phyloP scores from a whole-genome alignment of 2,888 invertebrate genomes.

The Apotomis capreana region DNA sequence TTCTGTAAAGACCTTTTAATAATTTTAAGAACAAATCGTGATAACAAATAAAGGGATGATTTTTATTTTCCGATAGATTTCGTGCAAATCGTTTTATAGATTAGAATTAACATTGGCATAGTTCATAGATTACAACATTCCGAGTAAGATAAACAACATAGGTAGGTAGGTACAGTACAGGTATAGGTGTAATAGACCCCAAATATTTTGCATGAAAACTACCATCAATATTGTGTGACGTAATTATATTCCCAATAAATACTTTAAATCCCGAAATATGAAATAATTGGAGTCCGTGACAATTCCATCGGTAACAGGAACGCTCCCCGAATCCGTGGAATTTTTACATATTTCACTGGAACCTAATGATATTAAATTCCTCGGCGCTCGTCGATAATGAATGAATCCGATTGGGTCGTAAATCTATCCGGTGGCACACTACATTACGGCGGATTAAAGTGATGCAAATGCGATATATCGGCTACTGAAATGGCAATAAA shows the following conservation, averaged over 20 bases:
- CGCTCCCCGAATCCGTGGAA: slow-evolving; percentile 21
- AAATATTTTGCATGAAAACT: no score
- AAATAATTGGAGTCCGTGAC: slow-evolving; percentile 13
- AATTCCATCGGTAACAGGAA: slow-evolving; percentile 9
- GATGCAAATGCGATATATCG: slow-evolving; percentile 21
- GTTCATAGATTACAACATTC: no score
- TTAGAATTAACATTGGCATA: no score
- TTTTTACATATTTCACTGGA: slow-evolving; percentile 35
- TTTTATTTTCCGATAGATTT: no score
- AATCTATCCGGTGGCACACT: slow-evolving; percentile 44
- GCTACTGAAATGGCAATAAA: not conserved
- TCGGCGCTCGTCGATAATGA: slow-evolving; percentile 47
- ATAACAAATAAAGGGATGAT: no score
- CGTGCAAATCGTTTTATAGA: no score
- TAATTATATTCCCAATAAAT: not conserved
- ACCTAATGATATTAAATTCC: slow-evolving; percentile 41
- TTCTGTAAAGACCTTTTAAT: no score
- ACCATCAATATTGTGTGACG: not conserved
- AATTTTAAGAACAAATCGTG: no score
- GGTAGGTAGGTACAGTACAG: no score
- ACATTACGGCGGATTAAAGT: slow-evolving; percentile 26
- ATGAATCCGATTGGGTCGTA: slow-evolving; percentile 54
- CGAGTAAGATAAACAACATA: no score
- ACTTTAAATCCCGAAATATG: slow-evolving; percentile 1
- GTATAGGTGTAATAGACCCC: no score